Evolutionary conservation across 2,113 vertebrate species (phyloP), one percentile per base, ranked within the genome.

Genomic region (Nesogale talazaci): DNA sequence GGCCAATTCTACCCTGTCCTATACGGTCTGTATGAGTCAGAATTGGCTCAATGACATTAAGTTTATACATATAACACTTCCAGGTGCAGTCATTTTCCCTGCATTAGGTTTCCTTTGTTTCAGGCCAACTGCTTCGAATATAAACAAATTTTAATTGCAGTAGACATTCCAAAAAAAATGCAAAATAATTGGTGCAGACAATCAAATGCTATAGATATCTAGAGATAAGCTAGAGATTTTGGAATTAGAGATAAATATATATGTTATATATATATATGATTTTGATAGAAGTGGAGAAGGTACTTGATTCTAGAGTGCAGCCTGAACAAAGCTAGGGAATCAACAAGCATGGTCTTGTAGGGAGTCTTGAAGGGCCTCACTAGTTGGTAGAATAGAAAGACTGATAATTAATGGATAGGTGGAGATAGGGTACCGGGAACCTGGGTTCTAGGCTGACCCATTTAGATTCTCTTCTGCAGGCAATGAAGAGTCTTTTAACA

Each of bases 81-180:
- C 46, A 52, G 46, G 46, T 52, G 46, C 46, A 52, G 46, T 84
- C 29, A 83, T 86, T 87, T 27, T 93, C 61, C 89, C 19, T 82
- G 84, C 67, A 75, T 12, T 83, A 46, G 65, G 10, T 67, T 87
- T 86, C 17, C 40, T 91, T 86, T 94, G 84, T 40, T 88, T 86
- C 4, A 46, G 65, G 6, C 63, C 57, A 65, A 38, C 57, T 74
- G 17, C 31, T 93, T 85, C 23, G 23, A 40, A 38, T 88, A 46
- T 61, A 90, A 86, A 36, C 77, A 25, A 82, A 40, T 25, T 92
- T 80, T 46, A 94, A 59, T 25, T 74, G 34, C 69, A 85, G 6
- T 61, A 82, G 25, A 69, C 29, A 86, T 90, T 90, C 93, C 56
- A 65, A 61, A 81, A 17, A 56, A 78, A 31, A 22, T n/a, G 78